These are phyloP conservation scores for Trypoxylus dichotomus DNA, from an alignment of 1,140 invertebrate genomes.

Conservation along the genomic window DNA sequence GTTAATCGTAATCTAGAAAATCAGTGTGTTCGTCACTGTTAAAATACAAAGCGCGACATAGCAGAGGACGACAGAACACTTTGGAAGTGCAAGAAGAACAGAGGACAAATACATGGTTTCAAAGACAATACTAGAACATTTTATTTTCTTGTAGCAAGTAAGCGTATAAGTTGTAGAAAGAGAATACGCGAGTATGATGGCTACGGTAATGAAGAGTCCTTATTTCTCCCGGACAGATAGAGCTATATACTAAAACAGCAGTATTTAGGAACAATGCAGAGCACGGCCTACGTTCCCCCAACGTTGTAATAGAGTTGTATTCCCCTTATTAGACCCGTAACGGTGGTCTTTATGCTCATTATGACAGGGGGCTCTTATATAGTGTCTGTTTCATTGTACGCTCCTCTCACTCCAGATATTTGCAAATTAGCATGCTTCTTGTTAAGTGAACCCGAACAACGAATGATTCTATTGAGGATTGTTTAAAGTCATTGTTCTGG, in stretches of 20 bases:
- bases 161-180: constrained; percentile 16
- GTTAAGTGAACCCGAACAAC: constrained; percentile 34
- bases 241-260: constrained; percentile 8
- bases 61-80: not conserved
- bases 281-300: not conserved
- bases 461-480: constrained; percentile 29
- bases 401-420: constrained; percentile 33
- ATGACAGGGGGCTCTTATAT: constrained; percentile 35
- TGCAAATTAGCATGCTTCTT: constrained; percentile 37
- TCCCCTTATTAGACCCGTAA: constrained; percentile 19
- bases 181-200: not conserved
- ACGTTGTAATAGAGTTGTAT: constrained; percentile 4
- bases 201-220: constrained; percentile 27
- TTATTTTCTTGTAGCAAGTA: not conserved
- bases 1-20: too few species aligned
- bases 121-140: constrained; percentile 2
- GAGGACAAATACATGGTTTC: not conserved
- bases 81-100: not conserved
- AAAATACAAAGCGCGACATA: not conserved
- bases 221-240: constrained; percentile 29
- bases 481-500: constrained; percentile 25
- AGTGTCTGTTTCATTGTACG: constrained; percentile 37
- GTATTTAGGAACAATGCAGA: constrained; percentile 24
- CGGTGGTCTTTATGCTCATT: constrained; percentile 29
- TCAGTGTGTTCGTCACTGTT: constrained; percentile 31